phyloP scores from a whole-genome alignment of 2,888 invertebrate species.

The Epinotia ramella region DNA sequence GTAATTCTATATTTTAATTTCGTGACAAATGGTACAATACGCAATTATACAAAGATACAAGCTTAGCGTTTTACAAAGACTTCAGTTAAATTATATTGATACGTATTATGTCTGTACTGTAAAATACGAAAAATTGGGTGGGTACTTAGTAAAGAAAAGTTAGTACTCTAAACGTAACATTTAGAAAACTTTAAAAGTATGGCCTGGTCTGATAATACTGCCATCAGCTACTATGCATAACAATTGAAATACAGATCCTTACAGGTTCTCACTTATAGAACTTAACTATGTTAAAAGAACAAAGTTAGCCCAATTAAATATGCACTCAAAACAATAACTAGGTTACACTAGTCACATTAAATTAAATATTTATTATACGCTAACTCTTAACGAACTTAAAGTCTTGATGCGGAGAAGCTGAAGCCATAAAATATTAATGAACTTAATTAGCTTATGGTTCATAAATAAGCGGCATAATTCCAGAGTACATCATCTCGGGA shows the following conservation, averaged over 20 bases:
- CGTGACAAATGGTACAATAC: constrained; percentile 69
- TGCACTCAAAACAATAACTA: neutral
- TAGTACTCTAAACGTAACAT: neutral
- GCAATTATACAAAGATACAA: constrained; percentile 45
- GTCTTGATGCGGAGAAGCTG: constrained; percentile 25
- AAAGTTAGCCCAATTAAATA: neutral
- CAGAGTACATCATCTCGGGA: constrained; percentile 78
- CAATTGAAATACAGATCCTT: too few relatives aligned
- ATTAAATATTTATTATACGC: neutral
- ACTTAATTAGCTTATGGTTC: constrained; percentile 66
- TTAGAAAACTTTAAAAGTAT: neutral
- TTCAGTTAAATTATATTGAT: constrained; percentile 27
- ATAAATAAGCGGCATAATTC: constrained; percentile 80
- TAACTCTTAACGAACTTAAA: constrained; percentile 29
- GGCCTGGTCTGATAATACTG: neutral
- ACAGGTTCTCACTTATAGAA: too few relatives aligned
- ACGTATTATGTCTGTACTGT: too few relatives aligned
- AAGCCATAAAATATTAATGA: constrained; percentile 46
- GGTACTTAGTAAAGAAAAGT: too few relatives aligned
- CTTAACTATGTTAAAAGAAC: too few relatives aligned
- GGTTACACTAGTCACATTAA: neutral
- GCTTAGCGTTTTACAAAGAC: constrained; percentile 52
- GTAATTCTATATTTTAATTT: constrained; percentile 72
- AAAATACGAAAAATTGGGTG: too few relatives aligned
- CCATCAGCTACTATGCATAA: too few relatives aligned